Evolutionary conservation across 2,113 vertebrate genomes (phyloP).

Genomic region (Hypocryptadius cinnamomeus): DNA sequence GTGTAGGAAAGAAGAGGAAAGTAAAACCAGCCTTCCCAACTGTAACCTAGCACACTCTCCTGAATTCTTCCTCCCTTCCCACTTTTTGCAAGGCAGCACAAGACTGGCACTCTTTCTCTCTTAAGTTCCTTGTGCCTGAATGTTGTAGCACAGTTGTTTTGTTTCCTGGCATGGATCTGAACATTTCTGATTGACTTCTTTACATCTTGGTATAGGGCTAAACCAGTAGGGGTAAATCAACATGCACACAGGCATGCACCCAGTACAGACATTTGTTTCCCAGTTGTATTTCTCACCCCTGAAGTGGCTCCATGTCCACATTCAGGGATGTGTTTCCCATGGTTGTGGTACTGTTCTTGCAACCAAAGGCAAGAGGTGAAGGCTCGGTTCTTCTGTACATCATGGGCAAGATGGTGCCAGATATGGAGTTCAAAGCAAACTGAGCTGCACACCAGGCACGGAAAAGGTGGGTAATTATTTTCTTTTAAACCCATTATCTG

Average conservation of each 20-base stretch:
- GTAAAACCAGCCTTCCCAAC: background rate
- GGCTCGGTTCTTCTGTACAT: background rate
- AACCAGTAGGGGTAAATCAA: background rate
- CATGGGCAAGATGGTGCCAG: background rate
- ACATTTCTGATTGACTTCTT: background rate
- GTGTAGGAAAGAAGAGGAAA: background rate
- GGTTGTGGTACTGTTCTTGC: background rate
- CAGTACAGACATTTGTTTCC: background rate
- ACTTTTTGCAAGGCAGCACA: background rate
- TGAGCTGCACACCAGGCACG: background rate
- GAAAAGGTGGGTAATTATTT: background rate
- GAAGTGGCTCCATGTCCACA: fast-evolving
- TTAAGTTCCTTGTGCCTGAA: background rate
- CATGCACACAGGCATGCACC: background rate
- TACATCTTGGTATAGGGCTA: background rate
- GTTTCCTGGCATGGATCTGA: background rate
- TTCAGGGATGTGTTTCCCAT: background rate
- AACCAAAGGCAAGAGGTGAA: background rate
- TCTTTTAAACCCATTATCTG: background rate
- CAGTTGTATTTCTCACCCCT: background rate
- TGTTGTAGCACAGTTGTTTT: background rate
- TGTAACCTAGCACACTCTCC: fast-evolving
- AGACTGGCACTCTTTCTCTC: background rate
- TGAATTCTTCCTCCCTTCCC: background rate
- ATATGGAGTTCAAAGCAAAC: background rate